Evolutionary conservation across 2,797 vertebrate species (phyloP).

Genomic region (Menidia menidia): DNA sequence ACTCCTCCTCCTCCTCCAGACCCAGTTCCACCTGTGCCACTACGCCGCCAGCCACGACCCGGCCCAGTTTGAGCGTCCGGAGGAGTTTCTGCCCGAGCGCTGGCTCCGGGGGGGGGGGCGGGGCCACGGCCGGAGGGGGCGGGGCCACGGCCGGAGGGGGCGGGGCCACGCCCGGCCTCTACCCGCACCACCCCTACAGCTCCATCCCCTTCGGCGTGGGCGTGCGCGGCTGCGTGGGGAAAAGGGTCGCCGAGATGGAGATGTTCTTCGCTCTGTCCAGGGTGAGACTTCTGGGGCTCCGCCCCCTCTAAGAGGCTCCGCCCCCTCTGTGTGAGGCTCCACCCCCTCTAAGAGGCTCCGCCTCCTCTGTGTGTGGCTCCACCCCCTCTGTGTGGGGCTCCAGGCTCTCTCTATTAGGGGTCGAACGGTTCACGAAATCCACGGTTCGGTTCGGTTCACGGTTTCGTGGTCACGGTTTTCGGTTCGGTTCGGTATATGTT

Average conservation of each 20-base stretch:
- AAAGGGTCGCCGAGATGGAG: constrained; percentile 93
- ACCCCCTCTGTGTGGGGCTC: too few relatives aligned
- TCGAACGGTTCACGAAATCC: too few relatives aligned
- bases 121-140: too few relatives aligned
- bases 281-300: constrained; percentile 76
- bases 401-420: too few relatives aligned
- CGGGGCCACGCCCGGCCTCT: constrained; percentile 10
- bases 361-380: too few relatives aligned
- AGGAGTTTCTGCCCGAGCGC: constrained; percentile 87
- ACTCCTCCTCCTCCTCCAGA: constrained; percentile 35
- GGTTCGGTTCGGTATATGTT: too few relatives aligned
- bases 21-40: constrained; percentile 90
- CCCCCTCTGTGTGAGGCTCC: too few relatives aligned
- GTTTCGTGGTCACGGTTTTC: too few relatives aligned
- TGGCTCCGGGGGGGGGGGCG: constrained; percentile 82
- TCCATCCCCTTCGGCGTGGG: constrained; percentile 93
- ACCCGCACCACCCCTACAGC: constrained; percentile 89
- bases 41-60: constrained; percentile 85
- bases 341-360: too few relatives aligned
- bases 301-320: too few relatives aligned
- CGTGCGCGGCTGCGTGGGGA: constrained; percentile 89
- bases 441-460: too few relatives aligned
- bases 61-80: constrained; percentile 79
- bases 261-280: constrained; percentile 90
- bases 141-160: fast-evolving